phyloP scores from a whole-genome alignment of 2,888 invertebrate species.

The Drosophila borealis region DNA sequence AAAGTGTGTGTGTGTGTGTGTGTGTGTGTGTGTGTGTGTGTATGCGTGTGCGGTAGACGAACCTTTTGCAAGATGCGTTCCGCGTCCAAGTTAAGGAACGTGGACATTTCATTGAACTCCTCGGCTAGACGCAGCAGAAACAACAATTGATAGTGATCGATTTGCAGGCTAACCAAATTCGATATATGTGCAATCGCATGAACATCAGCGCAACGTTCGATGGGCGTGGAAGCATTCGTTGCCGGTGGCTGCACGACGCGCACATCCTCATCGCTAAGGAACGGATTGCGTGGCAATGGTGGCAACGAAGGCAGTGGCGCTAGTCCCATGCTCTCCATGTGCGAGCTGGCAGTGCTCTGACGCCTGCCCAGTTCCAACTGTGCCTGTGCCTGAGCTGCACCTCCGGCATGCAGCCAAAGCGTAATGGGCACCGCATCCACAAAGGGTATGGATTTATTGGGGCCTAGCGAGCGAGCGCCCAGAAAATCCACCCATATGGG shows the following conservation, averaged over 20 bases:
- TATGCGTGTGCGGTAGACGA: constrained; percentile 15
- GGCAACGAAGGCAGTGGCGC: constrained; percentile 61
- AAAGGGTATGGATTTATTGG: constrained; percentile 91
- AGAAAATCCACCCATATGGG: constrained; percentile 97
- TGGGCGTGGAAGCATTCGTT: constrained; percentile 85
- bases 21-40: neutral
- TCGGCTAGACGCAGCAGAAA: constrained; percentile 94
- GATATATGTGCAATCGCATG: constrained; percentile 93
- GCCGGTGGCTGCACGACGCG: constrained; percentile 48
- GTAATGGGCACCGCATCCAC: constrained; percentile 95
- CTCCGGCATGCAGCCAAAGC: constrained; percentile 89
- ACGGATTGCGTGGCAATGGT: constrained; percentile 80
- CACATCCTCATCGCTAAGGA: constrained; percentile 80
- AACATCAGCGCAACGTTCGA: constrained; percentile 87
- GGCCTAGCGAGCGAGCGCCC: constrained; percentile 91
- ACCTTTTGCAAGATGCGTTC: constrained; percentile 88
- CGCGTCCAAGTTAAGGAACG: constrained; percentile 92
- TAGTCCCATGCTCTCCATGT: constrained; percentile 70
- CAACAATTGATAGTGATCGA: constrained; percentile 97
- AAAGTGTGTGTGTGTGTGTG: too few relatives aligned
- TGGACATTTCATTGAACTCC: constrained; percentile 91
- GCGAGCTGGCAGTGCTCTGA: constrained; percentile 53
- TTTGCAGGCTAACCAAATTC: constrained; percentile 93
- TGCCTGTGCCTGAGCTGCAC: constrained; percentile 74
- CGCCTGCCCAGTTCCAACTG: constrained; percentile 57